phyloP scores from a whole-genome alignment of 2,888 invertebrate species.

The Ichneumoninae sp. region DNA sequence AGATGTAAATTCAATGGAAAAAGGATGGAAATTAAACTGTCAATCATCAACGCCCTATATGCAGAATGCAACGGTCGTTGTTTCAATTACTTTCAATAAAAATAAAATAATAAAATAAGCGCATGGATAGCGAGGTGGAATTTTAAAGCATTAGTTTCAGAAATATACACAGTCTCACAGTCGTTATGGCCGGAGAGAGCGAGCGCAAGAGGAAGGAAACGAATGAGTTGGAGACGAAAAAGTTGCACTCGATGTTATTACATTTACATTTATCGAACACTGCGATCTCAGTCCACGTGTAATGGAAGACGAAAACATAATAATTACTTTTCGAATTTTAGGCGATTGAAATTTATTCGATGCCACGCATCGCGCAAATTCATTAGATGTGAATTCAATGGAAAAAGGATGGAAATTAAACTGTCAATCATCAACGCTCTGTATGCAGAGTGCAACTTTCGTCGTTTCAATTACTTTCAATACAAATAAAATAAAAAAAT shows the following conservation, averaged over 20 bases:
- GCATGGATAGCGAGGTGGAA: neutral
- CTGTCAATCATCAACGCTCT: neutral
- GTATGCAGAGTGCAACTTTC: neutral
- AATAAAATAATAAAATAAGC: neutral
- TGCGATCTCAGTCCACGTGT: neutral
- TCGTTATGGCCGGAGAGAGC: neutral
- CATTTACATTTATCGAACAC: neutral
- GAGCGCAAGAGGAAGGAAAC: constrained; percentile 32
- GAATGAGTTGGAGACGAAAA: neutral
- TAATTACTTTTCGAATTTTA: neutral
- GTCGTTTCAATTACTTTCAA: neutral
- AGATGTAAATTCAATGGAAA: neutral
- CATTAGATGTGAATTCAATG: neutral
- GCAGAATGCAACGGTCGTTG: neutral
- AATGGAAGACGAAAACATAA: neutral
- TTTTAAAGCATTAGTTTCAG: constrained; percentile 12
- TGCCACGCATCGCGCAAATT: neutral
- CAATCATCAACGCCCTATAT: neutral
- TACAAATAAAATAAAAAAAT: neutral
- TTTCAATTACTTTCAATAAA: neutral
- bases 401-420: neutral
- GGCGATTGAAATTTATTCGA: constrained; percentile 2
- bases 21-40: neutral
- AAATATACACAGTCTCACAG: constrained; percentile 34
- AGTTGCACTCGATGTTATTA: constrained; percentile 45